Conservation (phyloP, 1,140 invertebrate species). For the Apis cerana region DNA sequence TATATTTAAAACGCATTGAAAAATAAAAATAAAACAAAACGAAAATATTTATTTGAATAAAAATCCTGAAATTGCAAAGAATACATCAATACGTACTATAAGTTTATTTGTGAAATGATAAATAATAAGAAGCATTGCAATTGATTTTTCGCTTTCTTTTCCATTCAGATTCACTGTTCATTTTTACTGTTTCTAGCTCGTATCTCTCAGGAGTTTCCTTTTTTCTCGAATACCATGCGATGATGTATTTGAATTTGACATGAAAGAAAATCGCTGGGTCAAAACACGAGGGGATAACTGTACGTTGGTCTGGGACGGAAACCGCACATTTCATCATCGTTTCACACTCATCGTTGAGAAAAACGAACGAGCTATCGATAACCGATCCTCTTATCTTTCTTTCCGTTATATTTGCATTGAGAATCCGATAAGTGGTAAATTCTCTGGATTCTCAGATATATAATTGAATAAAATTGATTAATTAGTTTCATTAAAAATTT, state of each 20-base stretch:
- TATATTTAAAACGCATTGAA: too few species aligned
- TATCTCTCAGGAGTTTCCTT: not conserved
- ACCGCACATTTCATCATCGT: slow-evolving; percentile 9
- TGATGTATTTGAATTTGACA: not conserved
- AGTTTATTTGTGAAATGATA: too few species aligned
- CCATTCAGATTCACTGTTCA: not conserved
- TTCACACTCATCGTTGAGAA: slow-evolving; percentile 1
- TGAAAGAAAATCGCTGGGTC: not conserved
- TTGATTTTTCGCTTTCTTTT: not conserved
- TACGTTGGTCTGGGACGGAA: not conserved
- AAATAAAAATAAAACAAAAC: too few species aligned
- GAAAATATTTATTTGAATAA: too few species aligned
- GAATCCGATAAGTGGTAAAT: not conserved
- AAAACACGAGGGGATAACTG: not conserved
- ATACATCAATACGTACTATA: too few species aligned
- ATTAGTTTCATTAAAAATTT: too few species aligned
- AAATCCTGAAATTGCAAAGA: too few species aligned
- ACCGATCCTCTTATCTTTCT: not conserved
- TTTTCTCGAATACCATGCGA: not conserved
- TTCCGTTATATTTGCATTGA: not conserved
- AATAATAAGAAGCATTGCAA: not conserved
- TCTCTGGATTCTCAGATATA: too few species aligned
- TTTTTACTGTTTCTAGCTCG: too few species aligned
- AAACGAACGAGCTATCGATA: not conserved
- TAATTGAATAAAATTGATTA: too few species aligned